A percentile compares a stretch with the other conserved stretches of the same genome.
These are phyloP conservation scores for Lycocerus yunnanus DNA, from an alignment of 2,888 invertebrate species.

Conservation along the genomic window DNA sequence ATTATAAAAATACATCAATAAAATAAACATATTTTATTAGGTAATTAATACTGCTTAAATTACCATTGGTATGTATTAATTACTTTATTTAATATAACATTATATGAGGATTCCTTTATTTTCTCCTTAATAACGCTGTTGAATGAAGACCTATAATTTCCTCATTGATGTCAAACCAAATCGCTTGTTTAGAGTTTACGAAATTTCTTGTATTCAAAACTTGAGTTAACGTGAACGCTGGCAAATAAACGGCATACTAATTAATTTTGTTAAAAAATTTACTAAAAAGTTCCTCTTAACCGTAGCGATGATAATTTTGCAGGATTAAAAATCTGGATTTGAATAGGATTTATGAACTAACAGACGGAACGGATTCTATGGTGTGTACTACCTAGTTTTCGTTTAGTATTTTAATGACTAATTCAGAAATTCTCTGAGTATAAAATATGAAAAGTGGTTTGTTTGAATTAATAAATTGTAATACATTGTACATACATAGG, in stretches of 20 bases:
- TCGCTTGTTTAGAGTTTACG: background rate
- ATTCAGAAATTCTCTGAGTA: too few species aligned
- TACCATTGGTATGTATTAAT: background rate
- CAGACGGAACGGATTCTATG: too few species aligned
- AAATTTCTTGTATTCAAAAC: background rate
- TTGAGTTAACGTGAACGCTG: background rate
- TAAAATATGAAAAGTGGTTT: too few species aligned
- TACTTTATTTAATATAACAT: background rate
- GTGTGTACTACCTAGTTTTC: too few species aligned
- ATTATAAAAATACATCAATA: too few species aligned
- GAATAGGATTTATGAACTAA: too few species aligned
- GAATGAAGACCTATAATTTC: background rate
- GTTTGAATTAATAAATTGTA: background rate
- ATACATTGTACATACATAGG: too few species aligned
- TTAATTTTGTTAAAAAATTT: too few species aligned
- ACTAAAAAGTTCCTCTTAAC: too few species aligned
- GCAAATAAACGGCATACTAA: background rate
- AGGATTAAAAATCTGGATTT: background rate
- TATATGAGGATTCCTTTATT: background rate
- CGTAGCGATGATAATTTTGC: too few species aligned
- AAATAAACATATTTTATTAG: background rate
- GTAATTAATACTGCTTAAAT: background rate
- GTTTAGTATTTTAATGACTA: too few species aligned
- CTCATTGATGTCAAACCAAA: background rate
- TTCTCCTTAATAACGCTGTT: background rate